Base-by-base conservation (phyloP, 2,888 invertebrate genomes). In the Cerceris ruficornis region DNA sequence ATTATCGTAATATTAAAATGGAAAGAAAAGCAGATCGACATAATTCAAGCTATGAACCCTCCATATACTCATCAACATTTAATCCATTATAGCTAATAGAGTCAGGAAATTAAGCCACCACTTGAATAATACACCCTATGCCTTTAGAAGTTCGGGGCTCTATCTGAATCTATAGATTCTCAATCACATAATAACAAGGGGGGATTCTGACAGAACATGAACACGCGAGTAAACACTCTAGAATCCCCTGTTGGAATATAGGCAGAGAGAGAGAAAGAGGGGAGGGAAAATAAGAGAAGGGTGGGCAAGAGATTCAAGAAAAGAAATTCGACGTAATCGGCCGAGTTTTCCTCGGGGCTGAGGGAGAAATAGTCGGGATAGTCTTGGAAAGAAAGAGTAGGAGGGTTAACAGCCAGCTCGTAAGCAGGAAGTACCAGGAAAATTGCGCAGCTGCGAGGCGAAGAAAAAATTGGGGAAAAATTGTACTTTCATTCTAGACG, bases 201-300 rank as follows among this genome's bases (percentile, higher is more conserved):
- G 28, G 28, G 84, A 84, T 75, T 71, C 84, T 82, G 84, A 83
- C 83, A 69, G 81, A 80, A 76, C 77, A 80, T 75, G 80, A 82
- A 75, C 84, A 84, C 67, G 84, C 84, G 82, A 84, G 82, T 84
- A 84, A 84, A 84, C 84, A 84, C 75, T 55, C 76, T 41, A 49
- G 58, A 14, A 39, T 59, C 14, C 15, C 50, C 49, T 14, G 49
- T 11, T 2, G 28, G 28, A 28, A 28, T 28, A n/a, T n/a, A 39
- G 13, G 15, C 54, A 43, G 58, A 15, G 46, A 42, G 17, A 17
- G 58, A 57, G 69, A 39, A 50, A 39, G 65, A 42, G 54, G 50
- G 57, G 62, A 15, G 52, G 57, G 55, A 17, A 46, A 50, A 50
- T 57, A 69, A 64, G 39, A 50, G 68, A 28, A 28, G 70, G 49